Conservation (phyloP, 2,113 vertebrate genomes). For the Pomatostomus ruficeps region DNA sequence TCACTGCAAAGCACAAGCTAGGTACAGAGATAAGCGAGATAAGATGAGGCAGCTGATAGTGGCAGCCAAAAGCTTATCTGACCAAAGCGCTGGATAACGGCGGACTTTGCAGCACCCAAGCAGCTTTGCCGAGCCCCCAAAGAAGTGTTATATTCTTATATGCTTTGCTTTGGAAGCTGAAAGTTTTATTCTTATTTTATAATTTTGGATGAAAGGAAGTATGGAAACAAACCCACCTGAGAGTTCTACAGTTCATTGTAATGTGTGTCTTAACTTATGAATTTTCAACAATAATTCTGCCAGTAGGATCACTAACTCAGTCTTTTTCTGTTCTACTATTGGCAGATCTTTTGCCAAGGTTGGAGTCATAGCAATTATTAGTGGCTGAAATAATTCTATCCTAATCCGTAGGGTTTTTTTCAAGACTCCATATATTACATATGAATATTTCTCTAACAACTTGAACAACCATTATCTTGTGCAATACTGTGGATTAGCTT, state of each 20-base stretch:
- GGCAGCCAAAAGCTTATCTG: too few species aligned
- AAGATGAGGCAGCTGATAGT: too few species aligned
- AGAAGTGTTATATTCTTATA: too few species aligned
- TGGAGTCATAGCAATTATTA: not conserved
- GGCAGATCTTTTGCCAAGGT: not conserved
- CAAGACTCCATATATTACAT: not conserved
- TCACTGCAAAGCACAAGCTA: too few species aligned
- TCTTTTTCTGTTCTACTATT: not conserved
- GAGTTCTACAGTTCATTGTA: not conserved
- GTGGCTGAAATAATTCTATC: not conserved
- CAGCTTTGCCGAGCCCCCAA: too few species aligned
- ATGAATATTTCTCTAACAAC: not conserved
- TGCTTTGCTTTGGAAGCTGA: not conserved
- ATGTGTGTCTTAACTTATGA: not conserved
- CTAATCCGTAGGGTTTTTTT: not conserved
- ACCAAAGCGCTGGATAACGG: too few species aligned
- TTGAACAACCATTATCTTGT: not conserved
- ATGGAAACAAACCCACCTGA: not conserved
- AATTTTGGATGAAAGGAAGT: not conserved
- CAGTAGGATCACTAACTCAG: not conserved
- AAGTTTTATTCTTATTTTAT: not conserved
- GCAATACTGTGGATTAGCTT: not conserved
- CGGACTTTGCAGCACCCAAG: too few species aligned
- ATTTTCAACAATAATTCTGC: not conserved
- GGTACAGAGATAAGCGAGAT: too few species aligned